These are phyloP conservation scores for Drosophila prolongata DNA, from an alignment of 2,888 invertebrate genomes.

Conservation along the genomic window DNA sequence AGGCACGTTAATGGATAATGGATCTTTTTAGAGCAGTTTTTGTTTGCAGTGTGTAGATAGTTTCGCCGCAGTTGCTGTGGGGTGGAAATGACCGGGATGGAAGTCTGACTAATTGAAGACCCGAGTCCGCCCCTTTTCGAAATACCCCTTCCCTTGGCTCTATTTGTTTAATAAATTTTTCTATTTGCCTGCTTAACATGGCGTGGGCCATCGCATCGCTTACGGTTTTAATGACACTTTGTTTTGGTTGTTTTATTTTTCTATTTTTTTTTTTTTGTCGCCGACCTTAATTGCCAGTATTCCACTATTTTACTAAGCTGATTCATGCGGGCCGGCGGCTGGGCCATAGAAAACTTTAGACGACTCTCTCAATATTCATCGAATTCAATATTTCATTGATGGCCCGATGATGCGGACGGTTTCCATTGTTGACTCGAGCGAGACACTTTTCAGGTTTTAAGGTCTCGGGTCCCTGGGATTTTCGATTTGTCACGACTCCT, in stretches of 20 bases:
- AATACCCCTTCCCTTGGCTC: neutral
- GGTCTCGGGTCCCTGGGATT: slow-evolving; percentile 15
- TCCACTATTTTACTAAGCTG: slow-evolving; percentile 15
- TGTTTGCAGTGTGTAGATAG: slow-evolving; percentile 11
- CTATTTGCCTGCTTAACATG: slow-evolving; percentile 15
- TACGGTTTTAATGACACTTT: slow-evolving; percentile 43
- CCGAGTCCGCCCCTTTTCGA: slow-evolving; percentile 1
- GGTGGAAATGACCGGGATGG: slow-evolving; percentile 18
- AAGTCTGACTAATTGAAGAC: slow-evolving; percentile 36
- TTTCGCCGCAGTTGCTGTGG: neutral
- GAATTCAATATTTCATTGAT: slow-evolving; percentile 5
- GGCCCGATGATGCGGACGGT: slow-evolving; percentile 1
- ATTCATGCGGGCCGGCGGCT: slow-evolving; percentile 25
- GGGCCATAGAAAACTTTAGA: neutral
- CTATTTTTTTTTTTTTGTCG: slow-evolving; percentile 3
- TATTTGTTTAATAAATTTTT: slow-evolving; percentile 32
- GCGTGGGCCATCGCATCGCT: slow-evolving; percentile 24
- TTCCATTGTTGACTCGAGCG: slow-evolving; percentile 19
- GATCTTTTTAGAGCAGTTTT: too few relatives aligned
- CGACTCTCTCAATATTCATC: neutral
- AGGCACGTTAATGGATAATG: too few relatives aligned
- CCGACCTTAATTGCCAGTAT: slow-evolving; percentile 20
- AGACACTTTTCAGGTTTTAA: slow-evolving; percentile 6
- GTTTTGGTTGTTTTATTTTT: slow-evolving; percentile 11
- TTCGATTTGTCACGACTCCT: slow-evolving; percentile 40